These are phyloP conservation scores for Paramormyrops hopkinsi DNA, from an alignment of 2,797 vertebrate genomes.

Conservation along the genomic window DNA sequence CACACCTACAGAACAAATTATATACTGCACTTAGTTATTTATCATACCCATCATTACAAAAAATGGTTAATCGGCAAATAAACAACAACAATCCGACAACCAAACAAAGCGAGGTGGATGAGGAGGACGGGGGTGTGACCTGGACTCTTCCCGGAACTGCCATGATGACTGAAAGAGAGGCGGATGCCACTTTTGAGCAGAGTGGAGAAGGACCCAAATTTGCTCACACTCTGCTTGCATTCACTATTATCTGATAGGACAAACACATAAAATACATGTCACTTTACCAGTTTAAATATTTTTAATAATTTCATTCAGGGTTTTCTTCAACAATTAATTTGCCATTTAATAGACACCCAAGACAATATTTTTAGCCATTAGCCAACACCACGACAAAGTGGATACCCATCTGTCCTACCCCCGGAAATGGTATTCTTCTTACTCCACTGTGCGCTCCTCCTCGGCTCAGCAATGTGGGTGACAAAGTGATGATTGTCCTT, in stretches of 20 bases:
- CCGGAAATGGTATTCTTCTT: neutral
- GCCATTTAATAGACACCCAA: neutral
- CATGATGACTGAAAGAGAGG: conserved; percentile 76
- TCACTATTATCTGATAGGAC: conserved; percentile 32
- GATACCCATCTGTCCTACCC: neutral
- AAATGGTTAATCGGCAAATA: neutral
- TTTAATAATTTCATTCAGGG: neutral
- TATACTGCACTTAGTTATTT: neutral
- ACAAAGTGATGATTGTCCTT: conserved; percentile 84
- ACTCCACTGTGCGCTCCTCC: conserved; percentile 34
- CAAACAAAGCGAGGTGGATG: neutral
- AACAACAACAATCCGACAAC: neutral
- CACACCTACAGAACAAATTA: neutral
- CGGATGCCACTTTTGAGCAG: conserved; percentile 74
- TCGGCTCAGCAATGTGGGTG: conserved; percentile 69
- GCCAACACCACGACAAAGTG: neutral
- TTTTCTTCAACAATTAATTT: neutral
- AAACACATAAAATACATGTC: neutral
- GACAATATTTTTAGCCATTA: neutral
- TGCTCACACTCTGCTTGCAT: conserved; percentile 51
- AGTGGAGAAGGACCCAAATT: conserved; percentile 76
- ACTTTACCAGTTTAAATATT: neutral
- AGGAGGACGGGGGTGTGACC: conserved; percentile 45
- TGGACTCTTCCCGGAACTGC: conserved; percentile 53
- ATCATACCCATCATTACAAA: neutral